Conservation (phyloP, 2,888 invertebrate species). For the Leistus spinibarbis region DNA sequence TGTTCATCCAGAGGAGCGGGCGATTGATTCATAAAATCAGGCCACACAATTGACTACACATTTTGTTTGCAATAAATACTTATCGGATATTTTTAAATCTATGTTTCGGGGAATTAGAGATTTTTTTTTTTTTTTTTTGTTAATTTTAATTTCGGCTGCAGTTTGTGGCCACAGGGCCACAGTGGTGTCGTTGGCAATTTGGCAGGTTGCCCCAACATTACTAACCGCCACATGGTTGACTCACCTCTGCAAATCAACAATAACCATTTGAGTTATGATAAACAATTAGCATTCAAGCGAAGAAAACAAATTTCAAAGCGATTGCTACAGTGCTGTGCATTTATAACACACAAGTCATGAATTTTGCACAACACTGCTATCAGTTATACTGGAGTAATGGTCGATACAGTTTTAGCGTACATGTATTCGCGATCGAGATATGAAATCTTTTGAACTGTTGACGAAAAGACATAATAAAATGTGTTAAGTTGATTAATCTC, state of each 20-base stretch:
- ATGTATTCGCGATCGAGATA: too few relatives aligned
- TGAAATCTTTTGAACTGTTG: too few relatives aligned
- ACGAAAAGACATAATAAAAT: too few relatives aligned
- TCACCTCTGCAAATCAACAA: constrained; percentile 59
- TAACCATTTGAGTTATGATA: constrained; percentile 54
- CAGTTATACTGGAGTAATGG: not conserved
- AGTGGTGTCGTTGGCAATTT: constrained; percentile 25
- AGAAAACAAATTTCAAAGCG: constrained; percentile 1
- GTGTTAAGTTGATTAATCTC: too few relatives aligned
- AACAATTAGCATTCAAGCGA: not conserved
- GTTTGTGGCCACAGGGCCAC: constrained; percentile 29
- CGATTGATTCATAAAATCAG: not conserved
- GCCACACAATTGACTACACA: not conserved
- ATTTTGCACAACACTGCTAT: constrained; percentile 25
- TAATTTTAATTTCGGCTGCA: constrained; percentile 25
- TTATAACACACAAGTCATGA: not conserved
- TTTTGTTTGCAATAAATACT: not conserved
- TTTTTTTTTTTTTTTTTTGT: constrained; percentile 1
- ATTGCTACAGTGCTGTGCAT: constrained; percentile 32
- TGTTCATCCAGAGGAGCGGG: not conserved
- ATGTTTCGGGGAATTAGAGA: not conserved
- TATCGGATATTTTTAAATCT: not conserved
- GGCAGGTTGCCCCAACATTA: constrained; percentile 32
- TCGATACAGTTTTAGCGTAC: not conserved
- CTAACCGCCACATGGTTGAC: constrained; percentile 28